Conservation (phyloP, 2,113 vertebrate genomes). For the Rousettus leschenaultii region DNA sequence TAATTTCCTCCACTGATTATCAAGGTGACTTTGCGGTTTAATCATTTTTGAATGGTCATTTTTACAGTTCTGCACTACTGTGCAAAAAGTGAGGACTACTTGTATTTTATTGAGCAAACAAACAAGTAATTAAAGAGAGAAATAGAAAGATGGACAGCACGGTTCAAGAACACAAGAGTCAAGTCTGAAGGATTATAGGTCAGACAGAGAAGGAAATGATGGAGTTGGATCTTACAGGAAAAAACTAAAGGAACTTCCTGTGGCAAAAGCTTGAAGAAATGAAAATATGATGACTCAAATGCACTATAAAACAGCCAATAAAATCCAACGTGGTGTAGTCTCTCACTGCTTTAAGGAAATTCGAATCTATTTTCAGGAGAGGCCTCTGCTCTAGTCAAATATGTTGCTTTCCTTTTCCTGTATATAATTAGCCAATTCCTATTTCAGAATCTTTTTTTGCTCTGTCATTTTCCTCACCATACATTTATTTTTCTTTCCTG, state of each 20-base stretch:
- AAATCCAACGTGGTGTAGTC: not conserved
- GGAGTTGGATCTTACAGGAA: not conserved
- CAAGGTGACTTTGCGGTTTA: not conserved
- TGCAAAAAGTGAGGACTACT: not conserved
- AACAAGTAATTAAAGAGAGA: not conserved
- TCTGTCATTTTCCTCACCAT: constrained; percentile 42
- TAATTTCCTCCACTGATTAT: not conserved
- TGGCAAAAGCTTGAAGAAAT: not conserved
- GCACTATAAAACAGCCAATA: not conserved
- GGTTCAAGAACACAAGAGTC: not conserved
- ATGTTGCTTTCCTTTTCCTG: constrained; percentile 47
- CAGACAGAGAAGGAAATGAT: not conserved
- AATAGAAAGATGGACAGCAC: not conserved
- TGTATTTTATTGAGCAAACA: constrained; percentile 2
- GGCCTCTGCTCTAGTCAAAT: constrained; percentile 23
- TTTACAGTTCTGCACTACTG: not conserved
- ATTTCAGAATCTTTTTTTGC: constrained; percentile 22
- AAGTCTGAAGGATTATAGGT: not conserved
- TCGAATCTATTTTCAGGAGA: not conserved
- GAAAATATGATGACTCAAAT: not conserved
- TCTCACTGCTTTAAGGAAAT: not conserved
- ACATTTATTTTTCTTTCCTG: not conserved
- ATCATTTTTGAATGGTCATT: not conserved
- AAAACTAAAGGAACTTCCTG: not conserved
- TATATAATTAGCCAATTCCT: constrained; percentile 28